Percentiles rank a stretch among this genome's conserved stretches.
phyloP scores from a whole-genome alignment of 2,888 invertebrate genomes.

The Colostygia pectinataria region DNA sequence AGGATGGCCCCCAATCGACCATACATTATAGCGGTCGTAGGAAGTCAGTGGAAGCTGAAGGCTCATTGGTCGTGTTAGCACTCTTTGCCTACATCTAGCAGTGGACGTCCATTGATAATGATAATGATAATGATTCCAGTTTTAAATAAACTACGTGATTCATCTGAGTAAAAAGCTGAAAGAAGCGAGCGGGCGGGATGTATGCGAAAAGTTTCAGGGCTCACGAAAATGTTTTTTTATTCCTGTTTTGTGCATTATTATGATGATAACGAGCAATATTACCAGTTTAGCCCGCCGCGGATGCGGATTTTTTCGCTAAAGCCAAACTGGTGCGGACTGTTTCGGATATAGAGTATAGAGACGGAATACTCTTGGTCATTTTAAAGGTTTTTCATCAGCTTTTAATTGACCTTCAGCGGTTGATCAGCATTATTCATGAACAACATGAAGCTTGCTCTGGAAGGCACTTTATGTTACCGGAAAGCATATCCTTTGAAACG shows the following conservation, averaged over 20 bases:
- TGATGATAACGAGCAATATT: conserved; percentile 70
- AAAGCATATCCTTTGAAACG: background rate
- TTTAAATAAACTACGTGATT: too few species aligned
- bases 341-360: conserved; percentile 36
- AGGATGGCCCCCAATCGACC: too few species aligned
- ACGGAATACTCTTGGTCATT: conserved; percentile 2
- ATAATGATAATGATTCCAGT: too few species aligned
- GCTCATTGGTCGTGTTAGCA: too few species aligned
- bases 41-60: too few species aligned
- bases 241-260: conserved; percentile 65
- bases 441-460: background rate
- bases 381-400: background rate
- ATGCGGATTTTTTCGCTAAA: conserved; percentile 67
- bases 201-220: conserved; percentile 56
- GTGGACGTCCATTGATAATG: too few species aligned
- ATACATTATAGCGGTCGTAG: too few species aligned
- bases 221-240: conserved; percentile 46
- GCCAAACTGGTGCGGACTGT: conserved; percentile 51
- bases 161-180: too few species aligned
- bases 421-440: too few species aligned
- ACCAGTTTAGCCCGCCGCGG: conserved; percentile 66
- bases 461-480: background rate
- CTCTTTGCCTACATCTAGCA: too few species aligned
- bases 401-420: too few species aligned
- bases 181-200: conserved; percentile 29